Evolutionary conservation across 2,888 invertebrate species (phyloP), one percentile per base, ranked within the genome.

Genomic region (Ormia ochracea): DNA sequence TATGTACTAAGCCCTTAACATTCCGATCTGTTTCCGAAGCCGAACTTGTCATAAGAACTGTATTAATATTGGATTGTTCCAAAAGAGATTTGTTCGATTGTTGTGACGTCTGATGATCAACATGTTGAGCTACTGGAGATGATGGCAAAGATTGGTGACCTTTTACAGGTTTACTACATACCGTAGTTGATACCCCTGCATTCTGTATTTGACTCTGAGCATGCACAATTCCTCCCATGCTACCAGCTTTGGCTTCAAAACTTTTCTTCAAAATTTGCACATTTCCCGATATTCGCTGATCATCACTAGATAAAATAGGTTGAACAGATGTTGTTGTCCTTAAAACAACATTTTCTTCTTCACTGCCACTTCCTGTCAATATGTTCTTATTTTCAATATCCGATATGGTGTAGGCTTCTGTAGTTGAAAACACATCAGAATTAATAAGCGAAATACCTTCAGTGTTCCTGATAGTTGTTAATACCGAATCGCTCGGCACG

Each of bases 231-330:
- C 26, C 56, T 45, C 82, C 82, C 4, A 80, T 82, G 61, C 69
- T 79, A n/a, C 83, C 84, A 12, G 89, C 89, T 88, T 94, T 94
- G 63, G 96, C 96, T 91, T 97, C 96, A 89, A 96, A 96, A 89
- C 95, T 96, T 88, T 94, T 94, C 89, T 96, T 96, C 84, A 96
- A 92, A 91, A 94, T 95, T 91, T 94, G 93, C 83, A 96, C 96
- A 88, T 94, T 94, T 28, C 96, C 96, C 48, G 92, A 92, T 76
- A 92, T 83, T 31, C 87, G 86, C 76, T 87, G 87, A 81, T 87
- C 87, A 28, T 87, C 86, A 7, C 80, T 80, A 56, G 86, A 12
- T 85, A 87, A 84, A 80, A 82, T 82, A 66, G 54, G 59, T 41
- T 75, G 81, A 63, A 38, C 58, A 36, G 82, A 81, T 19, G 23